These are phyloP conservation scores for Lepus timidus DNA, from an alignment of 2,113 vertebrate genomes.

Conservation along the genomic window DNA sequence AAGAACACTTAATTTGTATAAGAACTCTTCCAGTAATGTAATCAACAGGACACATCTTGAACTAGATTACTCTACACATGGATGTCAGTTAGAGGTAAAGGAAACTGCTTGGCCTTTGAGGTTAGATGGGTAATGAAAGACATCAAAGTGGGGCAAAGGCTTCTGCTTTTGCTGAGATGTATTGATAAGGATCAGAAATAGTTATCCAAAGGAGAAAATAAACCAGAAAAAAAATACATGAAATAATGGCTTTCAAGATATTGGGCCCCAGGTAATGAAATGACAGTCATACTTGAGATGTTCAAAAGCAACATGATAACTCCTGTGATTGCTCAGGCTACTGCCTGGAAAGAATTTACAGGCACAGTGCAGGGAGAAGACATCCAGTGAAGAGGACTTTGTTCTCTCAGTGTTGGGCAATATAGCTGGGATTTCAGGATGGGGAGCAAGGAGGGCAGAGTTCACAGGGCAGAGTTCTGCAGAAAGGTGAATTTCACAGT, in stretches of 20 bases:
- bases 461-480: neutral
- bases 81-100: neutral
- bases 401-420: neutral
- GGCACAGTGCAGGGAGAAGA: neutral
- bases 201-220: neutral
- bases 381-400: neutral
- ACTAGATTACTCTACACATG: neutral
- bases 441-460: neutral
- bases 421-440: neutral
- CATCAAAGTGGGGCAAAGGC: neutral
- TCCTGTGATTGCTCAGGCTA: neutral
- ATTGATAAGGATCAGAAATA: neutral
- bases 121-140: neutral
- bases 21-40: neutral
- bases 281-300: neutral
- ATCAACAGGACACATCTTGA: neutral
- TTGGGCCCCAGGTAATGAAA: neutral
- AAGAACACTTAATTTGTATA: neutral
- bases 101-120: neutral
- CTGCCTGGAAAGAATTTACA: neutral
- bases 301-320: neutral
- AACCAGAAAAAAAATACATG: neutral
- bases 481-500: too few species aligned
- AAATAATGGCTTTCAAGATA: neutral
- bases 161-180: neutral